Percentiles rank a stretch among this genome's conserved stretches.
phyloP scores from a whole-genome alignment of 2,113 vertebrate genomes.

The Peromyscus maniculatus region DNA sequence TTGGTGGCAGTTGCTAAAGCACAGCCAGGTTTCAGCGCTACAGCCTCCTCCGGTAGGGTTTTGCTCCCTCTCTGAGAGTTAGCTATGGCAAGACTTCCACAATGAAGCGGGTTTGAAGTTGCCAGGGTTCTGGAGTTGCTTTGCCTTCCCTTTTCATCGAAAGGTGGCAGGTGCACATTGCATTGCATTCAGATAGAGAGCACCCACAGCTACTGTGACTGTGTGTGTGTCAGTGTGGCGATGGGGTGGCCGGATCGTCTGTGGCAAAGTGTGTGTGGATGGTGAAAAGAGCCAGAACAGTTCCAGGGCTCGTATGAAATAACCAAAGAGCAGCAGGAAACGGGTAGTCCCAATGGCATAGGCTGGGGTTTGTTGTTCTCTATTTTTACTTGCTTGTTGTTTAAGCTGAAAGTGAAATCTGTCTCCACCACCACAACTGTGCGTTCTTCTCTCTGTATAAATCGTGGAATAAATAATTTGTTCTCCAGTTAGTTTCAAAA shows the following conservation, averaged over 20 bases:
- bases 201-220: slow-evolving; percentile 67
- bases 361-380: slow-evolving; percentile 76
- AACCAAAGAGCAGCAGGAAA: slow-evolving; percentile 81
- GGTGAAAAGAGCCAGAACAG: slow-evolving; percentile 85
- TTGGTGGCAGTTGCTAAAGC: neutral
- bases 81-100: slow-evolving; percentile 19
- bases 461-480: slow-evolving; percentile 79
- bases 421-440: neutral
- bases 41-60: neutral
- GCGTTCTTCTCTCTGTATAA: neutral
- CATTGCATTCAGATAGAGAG: neutral
- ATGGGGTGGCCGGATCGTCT: slow-evolving; percentile 89
- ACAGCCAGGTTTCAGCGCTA: neutral
- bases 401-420: slow-evolving; percentile 81
- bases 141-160: neutral
- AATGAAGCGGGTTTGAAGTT: slow-evolving; percentile 30
- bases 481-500: slow-evolving; percentile 82
- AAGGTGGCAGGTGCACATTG: neutral
- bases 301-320: slow-evolving; percentile 86
- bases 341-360: slow-evolving; percentile 82
- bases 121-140: neutral
- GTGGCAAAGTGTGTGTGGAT: slow-evolving; percentile 90
- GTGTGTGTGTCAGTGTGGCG: slow-evolving; percentile 3
- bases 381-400: slow-evolving; percentile 80
- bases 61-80: slow-evolving; percentile 25